A percentile compares a stretch with the other conserved stretches of the same genome.
These are phyloP conservation scores for Bungarus multicinctus DNA, from an alignment of 2,113 vertebrate species.

Conservation along the genomic window DNA sequence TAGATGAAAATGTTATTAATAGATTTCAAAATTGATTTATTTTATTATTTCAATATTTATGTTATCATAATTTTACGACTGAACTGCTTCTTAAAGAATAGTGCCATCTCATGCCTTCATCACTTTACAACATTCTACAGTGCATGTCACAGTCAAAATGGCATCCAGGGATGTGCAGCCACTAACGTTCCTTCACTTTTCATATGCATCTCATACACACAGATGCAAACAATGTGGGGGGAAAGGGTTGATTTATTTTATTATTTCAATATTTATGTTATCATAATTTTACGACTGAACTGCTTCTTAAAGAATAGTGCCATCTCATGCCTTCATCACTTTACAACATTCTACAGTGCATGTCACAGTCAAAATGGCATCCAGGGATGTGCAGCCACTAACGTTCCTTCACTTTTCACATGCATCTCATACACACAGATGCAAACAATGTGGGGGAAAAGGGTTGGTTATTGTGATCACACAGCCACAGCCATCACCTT, in stretches of 20 bases:
- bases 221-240: neutral
- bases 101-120: conserved; percentile 27
- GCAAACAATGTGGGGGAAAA: neutral
- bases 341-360: conserved; percentile 32
- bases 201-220: neutral
- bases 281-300: conserved; percentile 14
- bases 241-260: neutral
- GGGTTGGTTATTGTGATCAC: neutral
- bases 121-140: conserved; percentile 37
- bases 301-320: conserved; percentile 15
- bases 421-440: neutral
- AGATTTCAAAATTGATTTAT: conserved; percentile 25
- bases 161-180: neutral
- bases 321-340: conserved; percentile 32
- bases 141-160: neutral
- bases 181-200: neutral
- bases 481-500: neutral
- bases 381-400: neutral
- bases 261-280: conserved; percentile 22
- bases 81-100: conserved; percentile 6
- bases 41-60: conserved; percentile 9
- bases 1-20: conserved; percentile 5
- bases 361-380: neutral
- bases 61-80: conserved; percentile 27
- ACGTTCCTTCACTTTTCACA: neutral